Conservation (phyloP, 2,797 vertebrate genomes). For the Enteromius viviparus region DNA sequence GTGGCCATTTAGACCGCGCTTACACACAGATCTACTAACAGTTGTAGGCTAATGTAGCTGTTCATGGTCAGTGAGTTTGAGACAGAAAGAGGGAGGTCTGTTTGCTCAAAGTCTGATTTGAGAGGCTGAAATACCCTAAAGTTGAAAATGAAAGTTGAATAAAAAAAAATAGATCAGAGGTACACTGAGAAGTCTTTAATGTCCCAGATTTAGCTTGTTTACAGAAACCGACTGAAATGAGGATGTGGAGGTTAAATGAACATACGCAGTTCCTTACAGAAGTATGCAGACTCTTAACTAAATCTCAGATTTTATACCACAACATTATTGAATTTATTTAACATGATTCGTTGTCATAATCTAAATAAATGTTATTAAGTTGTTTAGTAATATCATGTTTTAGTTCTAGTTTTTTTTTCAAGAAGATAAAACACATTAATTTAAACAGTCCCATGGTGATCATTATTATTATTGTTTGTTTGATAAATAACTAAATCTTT, state of each 20-base stretch:
- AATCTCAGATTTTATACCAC: neutral
- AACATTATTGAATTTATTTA: neutral
- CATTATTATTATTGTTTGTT: no score
- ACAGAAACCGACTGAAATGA: neutral
- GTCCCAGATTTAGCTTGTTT: neutral
- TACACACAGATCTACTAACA: slow-evolving; percentile 34
- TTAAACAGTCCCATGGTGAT: no score
- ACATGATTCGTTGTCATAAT: neutral
- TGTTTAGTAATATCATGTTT: neutral
- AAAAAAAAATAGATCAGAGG: slow-evolving; percentile 1
- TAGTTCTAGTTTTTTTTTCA: neutral
- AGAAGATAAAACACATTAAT: neutral
- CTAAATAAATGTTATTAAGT: neutral
- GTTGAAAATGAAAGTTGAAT: neutral
- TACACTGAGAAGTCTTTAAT: neutral
- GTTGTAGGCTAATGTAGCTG: slow-evolving; percentile 49
- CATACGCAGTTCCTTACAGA: neutral
- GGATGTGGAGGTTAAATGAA: neutral
- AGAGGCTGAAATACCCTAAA: neutral
- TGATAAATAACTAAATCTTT: neutral
- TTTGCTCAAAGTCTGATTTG: slow-evolving; percentile 19
- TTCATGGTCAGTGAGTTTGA: neutral
- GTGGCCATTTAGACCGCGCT: slow-evolving; percentile 65
- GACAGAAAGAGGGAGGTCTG: slow-evolving; percentile 38
- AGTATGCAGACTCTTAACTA: slow-evolving; percentile 25